phyloP scores from a whole-genome alignment of 2,113 vertebrate genomes.

The Colossoma macropomum region DNA sequence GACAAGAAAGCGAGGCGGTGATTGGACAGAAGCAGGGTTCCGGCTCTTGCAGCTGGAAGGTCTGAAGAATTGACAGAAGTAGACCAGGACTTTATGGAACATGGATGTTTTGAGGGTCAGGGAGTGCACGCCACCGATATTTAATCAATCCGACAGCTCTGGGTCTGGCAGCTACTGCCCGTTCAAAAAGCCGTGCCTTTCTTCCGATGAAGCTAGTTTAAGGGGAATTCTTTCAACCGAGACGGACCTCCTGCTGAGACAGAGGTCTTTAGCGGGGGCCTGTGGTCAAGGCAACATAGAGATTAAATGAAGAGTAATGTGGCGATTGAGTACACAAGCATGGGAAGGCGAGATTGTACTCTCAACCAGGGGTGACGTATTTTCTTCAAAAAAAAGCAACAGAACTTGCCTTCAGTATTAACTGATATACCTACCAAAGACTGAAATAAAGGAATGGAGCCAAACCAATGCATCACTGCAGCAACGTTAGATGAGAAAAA shows the following conservation, averaged over 20 bases:
- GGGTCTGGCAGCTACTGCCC: background rate
- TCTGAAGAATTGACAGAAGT: conserved; percentile 38
- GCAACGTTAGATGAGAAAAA: background rate
- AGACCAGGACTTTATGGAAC: conserved; percentile 26
- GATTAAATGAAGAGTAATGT: conserved; percentile 28
- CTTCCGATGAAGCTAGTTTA: conserved; percentile 13
- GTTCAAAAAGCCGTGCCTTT: background rate
- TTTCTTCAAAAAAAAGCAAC: background rate
- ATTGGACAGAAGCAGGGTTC: conserved; percentile 30
- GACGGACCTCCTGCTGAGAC: conserved; percentile 33
- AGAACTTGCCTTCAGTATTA: background rate
- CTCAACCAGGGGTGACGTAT: background rate
- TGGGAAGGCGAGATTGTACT: background rate
- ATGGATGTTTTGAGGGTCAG: conserved; percentile 46
- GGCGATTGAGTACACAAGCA: background rate
- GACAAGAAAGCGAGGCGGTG: conserved; percentile 18
- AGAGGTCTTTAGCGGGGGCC: background rate
- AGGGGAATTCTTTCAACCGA: conserved; percentile 6
- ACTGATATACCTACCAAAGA: background rate
- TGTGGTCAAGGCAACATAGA: background rate
- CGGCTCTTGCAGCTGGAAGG: conserved; percentile 16
- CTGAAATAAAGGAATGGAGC: too few relatives aligned
- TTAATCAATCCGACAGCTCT: conserved; percentile 50
- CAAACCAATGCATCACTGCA: too few relatives aligned
- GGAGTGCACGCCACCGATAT: conserved; percentile 27